Conservation (phyloP, 1,140 invertebrate species). For the Drosophila mojavensis region DNA sequence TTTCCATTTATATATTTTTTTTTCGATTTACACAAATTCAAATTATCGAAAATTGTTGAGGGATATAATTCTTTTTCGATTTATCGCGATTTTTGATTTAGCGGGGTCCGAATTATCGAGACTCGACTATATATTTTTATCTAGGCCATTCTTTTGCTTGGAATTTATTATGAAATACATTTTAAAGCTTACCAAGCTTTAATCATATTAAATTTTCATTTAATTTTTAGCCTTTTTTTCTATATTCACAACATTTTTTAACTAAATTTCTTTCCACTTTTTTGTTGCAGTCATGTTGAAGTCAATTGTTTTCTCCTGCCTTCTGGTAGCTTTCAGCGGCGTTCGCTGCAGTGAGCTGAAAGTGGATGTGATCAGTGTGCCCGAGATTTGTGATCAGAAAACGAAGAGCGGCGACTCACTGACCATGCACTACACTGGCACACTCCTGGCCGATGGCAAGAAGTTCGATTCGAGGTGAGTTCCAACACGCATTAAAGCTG, state of each 20-base stretch:
- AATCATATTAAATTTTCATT: not conserved
- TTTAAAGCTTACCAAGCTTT: no score
- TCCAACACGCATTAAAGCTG: constrained; percentile 37
- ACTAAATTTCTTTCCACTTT: not conserved
- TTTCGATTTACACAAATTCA: no score
- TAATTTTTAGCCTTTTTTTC: no score
- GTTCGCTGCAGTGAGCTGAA: constrained; percentile 87
- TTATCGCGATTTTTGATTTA: no score
- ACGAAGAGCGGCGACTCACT: constrained; percentile 95
- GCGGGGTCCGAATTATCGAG: no score
- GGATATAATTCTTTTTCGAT: no score
- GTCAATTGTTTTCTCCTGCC: constrained; percentile 78
- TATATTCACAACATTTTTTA: no score
- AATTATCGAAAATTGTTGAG: no score
- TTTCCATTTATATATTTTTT: no score
- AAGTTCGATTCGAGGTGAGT: constrained; percentile 97
- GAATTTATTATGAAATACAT: no score
- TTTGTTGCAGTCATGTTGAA: constrained; percentile 73
- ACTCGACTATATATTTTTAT: no score
- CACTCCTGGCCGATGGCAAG: constrained; percentile 90
- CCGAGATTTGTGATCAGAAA: constrained; percentile 92
- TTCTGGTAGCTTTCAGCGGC: constrained; percentile 83
- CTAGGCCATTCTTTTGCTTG: no score
- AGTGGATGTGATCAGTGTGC: constrained; percentile 91
- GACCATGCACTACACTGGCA: constrained; percentile 97